Evolutionary conservation across 2,113 vertebrate genomes (phyloP).

Genomic region (cattle (Bos taurus)): DNA sequence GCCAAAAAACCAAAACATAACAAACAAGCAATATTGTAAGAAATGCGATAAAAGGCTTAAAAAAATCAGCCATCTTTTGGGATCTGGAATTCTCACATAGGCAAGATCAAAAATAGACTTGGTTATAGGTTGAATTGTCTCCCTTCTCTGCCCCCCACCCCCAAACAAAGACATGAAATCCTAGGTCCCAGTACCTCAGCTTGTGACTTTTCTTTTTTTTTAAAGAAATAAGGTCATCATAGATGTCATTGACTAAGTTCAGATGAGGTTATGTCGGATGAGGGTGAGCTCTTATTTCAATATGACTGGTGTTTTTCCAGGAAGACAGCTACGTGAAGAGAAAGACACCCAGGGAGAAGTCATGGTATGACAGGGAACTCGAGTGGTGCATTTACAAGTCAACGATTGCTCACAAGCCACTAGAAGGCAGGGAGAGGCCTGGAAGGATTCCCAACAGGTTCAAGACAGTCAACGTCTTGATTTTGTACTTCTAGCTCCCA

Average conservation of each 20-base stretch:
- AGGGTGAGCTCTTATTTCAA: rapidly evolving
- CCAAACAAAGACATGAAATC: background rate
- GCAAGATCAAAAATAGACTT: background rate
- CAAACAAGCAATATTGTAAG: background rate
- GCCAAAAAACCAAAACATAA: background rate
- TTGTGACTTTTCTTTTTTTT: background rate
- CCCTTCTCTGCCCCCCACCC: no score
- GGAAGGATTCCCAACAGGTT: background rate
- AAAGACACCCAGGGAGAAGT: background rate
- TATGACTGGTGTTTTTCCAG: background rate
- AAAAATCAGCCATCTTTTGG: background rate
- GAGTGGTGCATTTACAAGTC: background rate
- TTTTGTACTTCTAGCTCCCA: background rate
- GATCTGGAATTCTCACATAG: background rate
- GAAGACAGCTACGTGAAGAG: background rate
- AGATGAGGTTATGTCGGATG: background rate
- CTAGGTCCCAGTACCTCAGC: background rate
- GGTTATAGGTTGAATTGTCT: background rate
- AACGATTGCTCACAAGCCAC: background rate
- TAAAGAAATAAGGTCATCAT: background rate
- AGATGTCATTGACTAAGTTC: background rate
- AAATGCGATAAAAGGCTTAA: background rate
- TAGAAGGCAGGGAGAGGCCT: background rate
- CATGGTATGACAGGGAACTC: background rate
- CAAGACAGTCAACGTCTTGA: background rate